These are phyloP conservation scores for Aegithalos caudatus DNA, from an alignment of 2,113 vertebrate genomes.

Conservation along the genomic window DNA sequence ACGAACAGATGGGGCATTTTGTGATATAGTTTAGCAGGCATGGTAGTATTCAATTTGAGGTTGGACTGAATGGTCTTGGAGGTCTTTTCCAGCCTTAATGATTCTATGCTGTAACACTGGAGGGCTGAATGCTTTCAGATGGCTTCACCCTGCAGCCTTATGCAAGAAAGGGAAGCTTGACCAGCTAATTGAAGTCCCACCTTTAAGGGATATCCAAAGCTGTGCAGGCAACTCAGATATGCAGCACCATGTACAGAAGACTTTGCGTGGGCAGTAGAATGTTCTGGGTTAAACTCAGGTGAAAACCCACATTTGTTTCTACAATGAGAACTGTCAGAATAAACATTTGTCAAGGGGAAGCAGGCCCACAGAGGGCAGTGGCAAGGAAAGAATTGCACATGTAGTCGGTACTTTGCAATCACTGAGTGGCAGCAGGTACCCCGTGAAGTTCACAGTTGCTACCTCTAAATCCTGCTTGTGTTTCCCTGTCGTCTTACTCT, in stretches of 20 bases:
- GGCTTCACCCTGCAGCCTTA: not conserved
- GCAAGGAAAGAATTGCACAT: not conserved
- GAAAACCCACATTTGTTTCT: not conserved
- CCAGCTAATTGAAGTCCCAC: not conserved
- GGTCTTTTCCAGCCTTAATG: not conserved
- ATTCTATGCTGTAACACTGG: not conserved
- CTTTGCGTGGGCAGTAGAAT: not conserved
- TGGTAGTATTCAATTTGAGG: not conserved
- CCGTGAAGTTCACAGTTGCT: not conserved
- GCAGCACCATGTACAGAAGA: not conserved
- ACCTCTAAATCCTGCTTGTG: not conserved
- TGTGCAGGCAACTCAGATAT: not conserved
- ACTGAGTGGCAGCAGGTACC: not conserved
- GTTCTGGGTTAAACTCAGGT: not conserved
- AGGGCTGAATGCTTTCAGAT: not conserved
- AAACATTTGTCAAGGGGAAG: not conserved
- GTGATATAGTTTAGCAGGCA: not conserved
- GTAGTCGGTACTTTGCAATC: not conserved
- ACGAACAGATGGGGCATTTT: not conserved
- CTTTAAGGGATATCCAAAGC: not conserved
- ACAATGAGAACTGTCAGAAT: not conserved
- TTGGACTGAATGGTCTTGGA: not conserved
- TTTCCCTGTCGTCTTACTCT: not conserved
- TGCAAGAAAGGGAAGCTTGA: not conserved
- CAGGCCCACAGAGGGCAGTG: not conserved